Percentiles rank a stretch among this genome's conserved stretches.
Conservation (phyloP, 1,140 invertebrate species). For the Ganaspis sp. region DNA sequence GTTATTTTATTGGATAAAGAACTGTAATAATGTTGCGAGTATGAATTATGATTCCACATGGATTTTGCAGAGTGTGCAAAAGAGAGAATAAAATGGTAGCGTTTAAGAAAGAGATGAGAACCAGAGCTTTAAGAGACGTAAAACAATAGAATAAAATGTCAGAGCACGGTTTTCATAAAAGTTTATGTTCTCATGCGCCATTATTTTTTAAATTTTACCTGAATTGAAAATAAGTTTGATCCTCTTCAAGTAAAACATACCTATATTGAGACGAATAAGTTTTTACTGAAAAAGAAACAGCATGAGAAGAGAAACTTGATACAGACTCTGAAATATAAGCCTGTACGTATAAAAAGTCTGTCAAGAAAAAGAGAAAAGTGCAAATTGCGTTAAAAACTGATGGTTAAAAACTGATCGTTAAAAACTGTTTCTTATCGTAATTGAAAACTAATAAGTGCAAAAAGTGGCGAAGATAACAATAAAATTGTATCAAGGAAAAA, state of each 20-base stretch:
- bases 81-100: too few species aligned
- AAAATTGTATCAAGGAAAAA: too few species aligned
- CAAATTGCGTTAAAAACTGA: not conserved
- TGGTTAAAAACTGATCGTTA: too few species aligned
- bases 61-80: too few species aligned
- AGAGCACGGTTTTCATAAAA: conserved; percentile 1
- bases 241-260: not conserved
- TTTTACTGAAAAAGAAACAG: not conserved
- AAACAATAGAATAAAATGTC: conserved; percentile 18
- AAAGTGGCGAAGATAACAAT: too few species aligned
- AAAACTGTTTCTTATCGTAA: not conserved
- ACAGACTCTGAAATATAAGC: not conserved
- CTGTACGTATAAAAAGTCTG: not conserved
- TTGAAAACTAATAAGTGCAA: too few species aligned
- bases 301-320: not conserved
- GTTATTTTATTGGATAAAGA: too few species aligned
- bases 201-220: not conserved
- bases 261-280: not conserved
- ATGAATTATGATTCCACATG: too few species aligned
- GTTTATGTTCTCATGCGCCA: not conserved
- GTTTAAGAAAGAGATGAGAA: not conserved
- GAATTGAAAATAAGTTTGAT: conserved; percentile 7
- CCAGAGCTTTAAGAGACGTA: not conserved
- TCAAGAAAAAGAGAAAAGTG: not conserved
- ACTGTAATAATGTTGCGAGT: too few species aligned